Conservation (phyloP, 1,140 invertebrate genomes). For the Matsumurasca onukii region DNA sequence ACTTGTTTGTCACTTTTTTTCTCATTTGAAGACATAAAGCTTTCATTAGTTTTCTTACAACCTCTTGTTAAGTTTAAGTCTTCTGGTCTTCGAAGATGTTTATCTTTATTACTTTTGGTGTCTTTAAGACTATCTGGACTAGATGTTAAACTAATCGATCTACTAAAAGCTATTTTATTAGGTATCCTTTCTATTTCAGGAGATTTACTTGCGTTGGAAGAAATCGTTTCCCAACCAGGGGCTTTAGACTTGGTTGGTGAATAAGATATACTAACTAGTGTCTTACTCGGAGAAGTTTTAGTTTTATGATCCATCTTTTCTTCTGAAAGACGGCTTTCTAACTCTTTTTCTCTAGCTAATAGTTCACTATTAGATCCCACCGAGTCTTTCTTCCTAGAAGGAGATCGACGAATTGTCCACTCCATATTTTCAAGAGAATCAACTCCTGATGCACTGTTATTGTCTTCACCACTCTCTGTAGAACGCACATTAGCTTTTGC, state of each 20-base stretch:
- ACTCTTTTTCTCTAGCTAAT: conserved; percentile 16
- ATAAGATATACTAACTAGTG: conserved; percentile 41
- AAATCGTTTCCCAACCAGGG: conserved; percentile 1
- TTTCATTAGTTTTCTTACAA: too few species aligned
- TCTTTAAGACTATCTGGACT: background rate
- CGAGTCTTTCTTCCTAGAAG: conserved; percentile 25
- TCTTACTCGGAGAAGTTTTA: conserved; percentile 36
- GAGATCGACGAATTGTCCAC: conserved; percentile 7
- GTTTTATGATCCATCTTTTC: background rate
- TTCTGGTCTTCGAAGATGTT: background rate
- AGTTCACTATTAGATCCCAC: conserved; percentile 22
- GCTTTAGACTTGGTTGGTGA: conserved; percentile 37
- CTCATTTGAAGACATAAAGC: too few species aligned
- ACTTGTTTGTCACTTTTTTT: conserved; percentile 1
- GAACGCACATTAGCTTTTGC: conserved; percentile 28
- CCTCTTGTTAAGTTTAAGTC: conserved; percentile 11
- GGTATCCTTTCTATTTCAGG: conserved; percentile 28
- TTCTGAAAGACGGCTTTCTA: conserved; percentile 28
- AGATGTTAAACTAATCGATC: conserved; percentile 10
- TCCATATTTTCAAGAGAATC: conserved; percentile 24
- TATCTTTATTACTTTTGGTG: background rate
- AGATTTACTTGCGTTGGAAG: conserved; percentile 19
- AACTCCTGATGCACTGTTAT: background rate
- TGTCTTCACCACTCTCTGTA: background rate
- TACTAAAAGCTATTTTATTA: conserved; percentile 15